Percentiles rank a stretch among this genome's conserved stretches.
Conservation (phyloP, 2,888 invertebrate genomes). For the Drosophila dives region DNA sequence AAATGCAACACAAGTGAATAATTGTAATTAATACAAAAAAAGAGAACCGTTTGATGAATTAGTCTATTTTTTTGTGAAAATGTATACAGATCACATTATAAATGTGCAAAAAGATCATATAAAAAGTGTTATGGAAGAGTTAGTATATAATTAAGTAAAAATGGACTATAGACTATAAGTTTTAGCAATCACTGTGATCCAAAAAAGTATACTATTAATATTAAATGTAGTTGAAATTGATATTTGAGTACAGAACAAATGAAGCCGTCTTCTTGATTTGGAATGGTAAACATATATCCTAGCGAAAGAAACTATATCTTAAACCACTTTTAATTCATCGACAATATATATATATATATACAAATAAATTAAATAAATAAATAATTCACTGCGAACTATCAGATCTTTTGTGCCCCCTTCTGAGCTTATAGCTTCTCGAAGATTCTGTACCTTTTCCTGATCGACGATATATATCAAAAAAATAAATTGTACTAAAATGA, state of each 20-base stretch:
- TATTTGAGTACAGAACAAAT: not conserved
- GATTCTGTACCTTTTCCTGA: no score
- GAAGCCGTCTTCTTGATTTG: not conserved
- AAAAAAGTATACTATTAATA: not conserved
- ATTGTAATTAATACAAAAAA: not conserved
- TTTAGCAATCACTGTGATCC: not conserved
- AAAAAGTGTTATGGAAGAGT: not conserved
- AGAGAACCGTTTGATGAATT: not conserved
- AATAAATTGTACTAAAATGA: not conserved
- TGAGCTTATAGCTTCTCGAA: no score
- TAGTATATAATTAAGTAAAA: not conserved
- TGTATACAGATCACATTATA: not conserved
- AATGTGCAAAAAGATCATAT: no score
- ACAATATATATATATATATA: not conserved
- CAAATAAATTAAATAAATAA: no score
- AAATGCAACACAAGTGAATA: not conserved
- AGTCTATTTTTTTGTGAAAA: not conserved
- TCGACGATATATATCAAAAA: not conserved
- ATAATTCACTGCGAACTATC: no score
- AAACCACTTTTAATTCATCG: not conserved
- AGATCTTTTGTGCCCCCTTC: no score
- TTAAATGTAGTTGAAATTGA: accelerated
- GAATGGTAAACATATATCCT: not conserved
- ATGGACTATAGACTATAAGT: not conserved
- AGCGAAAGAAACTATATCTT: no score